Percentiles rank a stretch among this genome's conserved stretches.
phyloP scores from a whole-genome alignment of 1,140 invertebrate genomes.

The Parapsyche elsis region DNA sequence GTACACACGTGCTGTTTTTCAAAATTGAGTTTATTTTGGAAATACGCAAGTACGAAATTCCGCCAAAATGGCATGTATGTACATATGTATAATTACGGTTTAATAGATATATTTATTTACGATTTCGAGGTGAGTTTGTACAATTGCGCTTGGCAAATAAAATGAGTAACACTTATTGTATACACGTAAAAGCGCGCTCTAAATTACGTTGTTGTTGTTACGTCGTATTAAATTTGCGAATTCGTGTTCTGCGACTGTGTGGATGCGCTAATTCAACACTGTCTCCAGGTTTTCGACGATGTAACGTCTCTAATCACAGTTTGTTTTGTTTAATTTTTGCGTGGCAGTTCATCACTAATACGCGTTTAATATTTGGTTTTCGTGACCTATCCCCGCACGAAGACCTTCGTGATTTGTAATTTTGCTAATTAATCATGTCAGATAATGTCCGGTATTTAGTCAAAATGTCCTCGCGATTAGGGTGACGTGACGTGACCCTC shows the following conservation, averaged over 20 bases:
- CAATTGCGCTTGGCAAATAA: not conserved
- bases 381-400: not conserved
- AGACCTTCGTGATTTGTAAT: slow-evolving; percentile 8
- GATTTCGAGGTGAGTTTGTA: not conserved
- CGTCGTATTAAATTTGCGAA: not conserved
- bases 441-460: not conserved
- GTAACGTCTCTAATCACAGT: too few relatives aligned
- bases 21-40: too few relatives aligned
- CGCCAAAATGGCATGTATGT: too few relatives aligned
- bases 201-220: not conserved
- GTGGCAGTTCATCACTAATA: not conserved
- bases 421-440: slow-evolving; percentile 17
- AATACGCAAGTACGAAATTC: too few relatives aligned
- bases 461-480: not conserved
- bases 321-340: too few relatives aligned
- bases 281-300: too few relatives aligned
- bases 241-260: not conserved
- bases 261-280: not conserved
- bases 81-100: not conserved
- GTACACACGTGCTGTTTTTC: too few relatives aligned
- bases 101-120: not conserved
- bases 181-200: not conserved
- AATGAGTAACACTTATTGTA: not conserved
- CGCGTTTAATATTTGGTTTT: not conserved
- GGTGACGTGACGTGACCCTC: not conserved